phyloP scores from a whole-genome alignment of 2,888 invertebrate species.

The Sthenelais limicola region DNA sequence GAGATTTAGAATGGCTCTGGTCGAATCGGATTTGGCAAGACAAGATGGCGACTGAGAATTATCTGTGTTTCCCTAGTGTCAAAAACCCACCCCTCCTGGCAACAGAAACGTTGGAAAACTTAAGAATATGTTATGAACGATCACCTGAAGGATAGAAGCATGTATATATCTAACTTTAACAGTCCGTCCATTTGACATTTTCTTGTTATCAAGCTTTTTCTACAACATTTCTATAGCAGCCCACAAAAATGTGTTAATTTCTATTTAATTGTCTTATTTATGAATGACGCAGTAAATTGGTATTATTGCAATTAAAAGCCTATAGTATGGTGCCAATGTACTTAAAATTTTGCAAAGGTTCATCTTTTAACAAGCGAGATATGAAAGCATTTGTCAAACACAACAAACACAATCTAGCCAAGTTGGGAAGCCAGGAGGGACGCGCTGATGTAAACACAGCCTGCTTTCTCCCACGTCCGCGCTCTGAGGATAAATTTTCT shows the following conservation, averaged over 20 bases:
- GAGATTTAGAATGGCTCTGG: neutral
- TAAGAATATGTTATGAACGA: neutral
- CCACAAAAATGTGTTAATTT: too few species aligned
- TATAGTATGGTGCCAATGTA: too few species aligned
- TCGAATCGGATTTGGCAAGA: neutral
- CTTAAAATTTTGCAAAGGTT: too few species aligned
- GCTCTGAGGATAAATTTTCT: neutral
- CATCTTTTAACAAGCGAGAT: too few species aligned
- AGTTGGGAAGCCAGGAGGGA: neutral
- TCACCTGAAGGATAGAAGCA: neutral
- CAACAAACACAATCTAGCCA: constrained; percentile 16
- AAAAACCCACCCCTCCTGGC: neutral
- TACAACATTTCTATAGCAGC: too few species aligned
- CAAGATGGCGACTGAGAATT: constrained; percentile 11
- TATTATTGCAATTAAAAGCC: too few species aligned
- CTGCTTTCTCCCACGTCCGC: constrained; percentile 21
- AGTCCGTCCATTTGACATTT: neutral
- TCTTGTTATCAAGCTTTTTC: too few species aligned
- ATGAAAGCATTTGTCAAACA: too few species aligned
- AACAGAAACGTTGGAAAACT: neutral
- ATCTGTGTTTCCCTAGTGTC: constrained; percentile 26
- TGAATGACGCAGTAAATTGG: too few species aligned
- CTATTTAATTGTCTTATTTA: too few species aligned
- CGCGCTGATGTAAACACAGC: constrained; percentile 21
- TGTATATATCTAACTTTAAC: neutral